Evolutionary conservation across 2,797 vertebrate species (phyloP).

Genomic region (Balearica regulorum): DNA sequence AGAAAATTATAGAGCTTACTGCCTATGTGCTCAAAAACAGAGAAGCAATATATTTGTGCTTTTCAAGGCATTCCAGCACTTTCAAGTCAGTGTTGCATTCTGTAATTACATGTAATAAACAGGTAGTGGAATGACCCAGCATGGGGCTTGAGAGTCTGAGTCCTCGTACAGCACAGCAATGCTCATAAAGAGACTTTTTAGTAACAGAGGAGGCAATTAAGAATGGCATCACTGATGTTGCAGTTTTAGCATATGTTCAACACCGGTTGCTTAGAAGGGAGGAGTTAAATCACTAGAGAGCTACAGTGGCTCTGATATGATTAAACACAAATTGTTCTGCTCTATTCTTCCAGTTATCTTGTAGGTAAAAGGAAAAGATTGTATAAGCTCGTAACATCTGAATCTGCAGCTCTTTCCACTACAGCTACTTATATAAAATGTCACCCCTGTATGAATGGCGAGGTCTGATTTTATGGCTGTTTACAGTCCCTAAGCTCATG

Average conservation of each 20-base stretch:
- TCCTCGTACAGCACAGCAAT: background rate
- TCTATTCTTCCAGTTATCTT: slow-evolving; percentile 31
- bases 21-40: background rate
- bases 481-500: background rate
- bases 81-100: slow-evolving; percentile 11
- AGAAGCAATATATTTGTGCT: background rate
- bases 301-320: slow-evolving; percentile 42
- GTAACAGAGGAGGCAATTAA: slow-evolving; percentile 58
- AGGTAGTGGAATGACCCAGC: slow-evolving; percentile 57
- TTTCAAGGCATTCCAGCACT: slow-evolving; percentile 18
- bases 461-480: background rate
- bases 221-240: slow-evolving; percentile 1
- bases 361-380: background rate
- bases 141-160: slow-evolving; percentile 36
- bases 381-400: background rate
- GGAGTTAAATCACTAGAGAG: slow-evolving; percentile 41
- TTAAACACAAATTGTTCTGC: slow-evolving; percentile 50
- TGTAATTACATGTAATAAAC: slow-evolving; percentile 61
- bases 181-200: slow-evolving; percentile 54
- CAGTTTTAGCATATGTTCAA: slow-evolving; percentile 26
- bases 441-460: background rate
- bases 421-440: background rate
- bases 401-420: background rate
- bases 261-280: background rate
- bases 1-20: background rate